These are phyloP conservation scores for Thymelicus lineola DNA, from an alignment of 2,888 invertebrate genomes.

Conservation along the genomic window DNA sequence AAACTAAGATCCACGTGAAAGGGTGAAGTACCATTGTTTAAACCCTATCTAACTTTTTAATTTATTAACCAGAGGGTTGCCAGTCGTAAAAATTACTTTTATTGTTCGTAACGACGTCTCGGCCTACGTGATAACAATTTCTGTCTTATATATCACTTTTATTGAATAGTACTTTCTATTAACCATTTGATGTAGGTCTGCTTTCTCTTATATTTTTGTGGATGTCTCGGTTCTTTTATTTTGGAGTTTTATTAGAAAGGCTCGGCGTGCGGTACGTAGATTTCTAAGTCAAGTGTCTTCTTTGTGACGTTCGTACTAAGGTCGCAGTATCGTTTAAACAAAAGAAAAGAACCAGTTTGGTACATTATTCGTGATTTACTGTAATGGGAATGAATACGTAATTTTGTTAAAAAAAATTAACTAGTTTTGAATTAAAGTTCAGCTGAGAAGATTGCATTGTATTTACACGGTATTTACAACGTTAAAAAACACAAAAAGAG, in stretches of 20 bases:
- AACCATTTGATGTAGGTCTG: constrained; percentile 22
- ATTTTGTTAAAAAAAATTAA: constrained; percentile 16
- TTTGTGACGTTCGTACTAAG: constrained; percentile 73
- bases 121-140: constrained; percentile 84
- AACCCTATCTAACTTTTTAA: constrained; percentile 79
- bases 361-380: constrained; percentile 73
- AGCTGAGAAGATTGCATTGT: background rate
- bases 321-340: constrained; percentile 63
- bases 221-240: constrained; percentile 42
- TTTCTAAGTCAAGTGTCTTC: constrained; percentile 71
- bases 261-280: constrained; percentile 66
- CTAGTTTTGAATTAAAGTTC: constrained; percentile 15
- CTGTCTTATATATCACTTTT: constrained; percentile 73
- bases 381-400: constrained; percentile 65
- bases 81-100: constrained; percentile 84
- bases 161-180: constrained; percentile 44
- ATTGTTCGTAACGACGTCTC: constrained; percentile 84
- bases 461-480: background rate
- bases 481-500: background rate
- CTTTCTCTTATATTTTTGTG: background rate
- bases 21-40: constrained; percentile 81
- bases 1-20: constrained; percentile 72
- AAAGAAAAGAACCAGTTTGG: constrained; percentile 63
- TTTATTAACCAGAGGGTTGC: constrained; percentile 82
- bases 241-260: constrained; percentile 40